phyloP scores from a whole-genome alignment of 2,888 invertebrate species.

The Trachelus troglodyta region DNA sequence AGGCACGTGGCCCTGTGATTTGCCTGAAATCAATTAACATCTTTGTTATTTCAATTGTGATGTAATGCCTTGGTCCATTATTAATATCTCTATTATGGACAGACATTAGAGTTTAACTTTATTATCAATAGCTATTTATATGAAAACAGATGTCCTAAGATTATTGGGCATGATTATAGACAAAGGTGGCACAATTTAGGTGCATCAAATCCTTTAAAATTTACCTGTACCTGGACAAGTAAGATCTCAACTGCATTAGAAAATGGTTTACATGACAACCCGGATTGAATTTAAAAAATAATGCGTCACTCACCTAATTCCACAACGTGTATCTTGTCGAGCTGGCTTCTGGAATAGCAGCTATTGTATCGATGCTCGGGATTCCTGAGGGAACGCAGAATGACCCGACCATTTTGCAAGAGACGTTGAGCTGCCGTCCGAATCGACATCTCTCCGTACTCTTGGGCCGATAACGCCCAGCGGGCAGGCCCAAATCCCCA shows the following conservation, averaged over 20 bases:
- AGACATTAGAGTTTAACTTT: neutral
- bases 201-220: neutral
- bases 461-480: constrained; percentile 55
- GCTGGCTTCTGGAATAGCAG: constrained; percentile 40
- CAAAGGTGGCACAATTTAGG: neutral
- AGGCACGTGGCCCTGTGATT: constrained; percentile 59
- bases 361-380: constrained; percentile 39
- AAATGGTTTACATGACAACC: neutral
- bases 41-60: neutral
- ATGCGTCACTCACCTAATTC: constrained; percentile 53
- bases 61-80: neutral
- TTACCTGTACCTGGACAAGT: neutral
- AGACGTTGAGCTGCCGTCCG: constrained; percentile 53
- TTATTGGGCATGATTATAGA: neutral
- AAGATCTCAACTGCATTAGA: neutral
- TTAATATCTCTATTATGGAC: neutral
- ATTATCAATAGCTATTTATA: neutral
- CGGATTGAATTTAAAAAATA: neutral
- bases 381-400: constrained; percentile 52
- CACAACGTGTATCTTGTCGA: constrained; percentile 63
- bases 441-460: constrained; percentile 58
- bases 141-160: neutral
- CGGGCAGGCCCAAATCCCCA: constrained; percentile 42
- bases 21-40: constrained; percentile 38
- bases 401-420: constrained; percentile 59